Evolutionary conservation across 2,113 vertebrate genomes (phyloP), one percentile per base, ranked within the genome.

Genomic region (Vidua chalybeata): DNA sequence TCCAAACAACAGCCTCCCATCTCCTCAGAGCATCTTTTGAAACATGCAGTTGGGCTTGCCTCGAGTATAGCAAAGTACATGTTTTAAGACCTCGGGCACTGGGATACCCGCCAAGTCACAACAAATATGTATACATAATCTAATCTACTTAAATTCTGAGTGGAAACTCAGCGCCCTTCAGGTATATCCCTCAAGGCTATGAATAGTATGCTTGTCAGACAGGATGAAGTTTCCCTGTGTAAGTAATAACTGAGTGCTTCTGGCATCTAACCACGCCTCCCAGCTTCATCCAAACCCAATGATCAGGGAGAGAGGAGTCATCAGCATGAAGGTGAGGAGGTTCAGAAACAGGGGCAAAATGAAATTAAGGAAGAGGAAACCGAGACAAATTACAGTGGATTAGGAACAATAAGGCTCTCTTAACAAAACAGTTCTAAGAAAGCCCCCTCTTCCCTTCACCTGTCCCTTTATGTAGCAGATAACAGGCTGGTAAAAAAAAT

Each of bases 51-150:
- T 84, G 69, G 86, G 66, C 61, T 62, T 88, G 79, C 93, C 79
- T 85, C 1, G 0, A 63, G 69, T 84, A 81, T 11, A 90, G 73
- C 68, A 54, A 80, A 94, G 84, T 56, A 8, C 27, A 95, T 21
- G 62, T 72, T 95, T 90, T 35, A 89, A 94, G 86, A 87, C 94
- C 95, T 89, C 14, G 1, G 84, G 96, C 90, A 35, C 88, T 89
- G 92, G 86, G 94, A 82, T 58, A 92, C 45, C 56, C 12, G 96
- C 95, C 96, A 97, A 92, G 37, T 92, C 90, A 96, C 83, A 96
- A 96, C 95, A 97, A 96, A 96, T 91, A 90, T 19, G 90, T 96
- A 95, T 75, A 95, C 92, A 96, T 87, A 96, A 96, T 94, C 88
- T 96, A 92, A 96, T 94, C 95, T 92, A 76, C 92, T 92, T 93